Percentiles rank a stretch among this genome's conserved stretches.
phyloP scores from a whole-genome alignment of 2,888 invertebrate species.

The Lissonota sp. region DNA sequence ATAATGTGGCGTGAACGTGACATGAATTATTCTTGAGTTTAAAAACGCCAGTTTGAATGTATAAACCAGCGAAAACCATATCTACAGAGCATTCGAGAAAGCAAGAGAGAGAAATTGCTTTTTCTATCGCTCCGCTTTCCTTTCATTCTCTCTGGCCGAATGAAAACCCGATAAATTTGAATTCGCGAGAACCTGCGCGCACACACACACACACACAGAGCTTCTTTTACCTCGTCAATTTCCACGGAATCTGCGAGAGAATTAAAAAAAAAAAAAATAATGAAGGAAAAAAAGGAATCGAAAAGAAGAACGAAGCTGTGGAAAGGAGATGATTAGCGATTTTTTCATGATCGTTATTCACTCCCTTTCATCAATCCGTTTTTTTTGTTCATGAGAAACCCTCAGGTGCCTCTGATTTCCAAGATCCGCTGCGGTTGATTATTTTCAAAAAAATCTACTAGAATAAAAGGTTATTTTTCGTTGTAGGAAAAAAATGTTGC shows the following conservation, averaged over 20 bases:
- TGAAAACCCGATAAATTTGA: constrained; percentile 61
- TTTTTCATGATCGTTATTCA: constrained; percentile 35
- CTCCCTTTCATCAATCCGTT: not conserved
- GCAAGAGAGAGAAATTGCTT: constrained; percentile 20
- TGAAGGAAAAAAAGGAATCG: constrained; percentile 13
- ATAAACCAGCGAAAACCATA: constrained; percentile 69
- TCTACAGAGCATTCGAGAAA: constrained; percentile 59
- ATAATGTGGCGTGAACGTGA: constrained; percentile 79
- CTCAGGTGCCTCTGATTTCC: constrained; percentile 3
- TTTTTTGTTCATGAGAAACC: not conserved
- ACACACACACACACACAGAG: not conserved
- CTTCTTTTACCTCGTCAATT: not conserved
- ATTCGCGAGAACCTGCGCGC: constrained; percentile 46
- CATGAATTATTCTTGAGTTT: constrained; percentile 79
- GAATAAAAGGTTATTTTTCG: constrained; percentile 17
- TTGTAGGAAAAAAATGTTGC: constrained; percentile 7
- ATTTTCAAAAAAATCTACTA: constrained; percentile 1
- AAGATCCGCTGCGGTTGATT: constrained; percentile 21
- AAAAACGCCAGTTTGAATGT: constrained; percentile 74
- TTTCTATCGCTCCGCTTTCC: constrained; percentile 28
- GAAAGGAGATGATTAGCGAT: constrained; percentile 37
- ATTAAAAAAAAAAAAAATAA: constrained; percentile 19
- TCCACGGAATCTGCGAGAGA: not conserved
- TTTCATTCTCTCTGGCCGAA: constrained; percentile 11
- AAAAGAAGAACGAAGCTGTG: constrained; percentile 15